phyloP scores from a whole-genome alignment of 1,140 invertebrate species.

The Watersipora subatra region DNA sequence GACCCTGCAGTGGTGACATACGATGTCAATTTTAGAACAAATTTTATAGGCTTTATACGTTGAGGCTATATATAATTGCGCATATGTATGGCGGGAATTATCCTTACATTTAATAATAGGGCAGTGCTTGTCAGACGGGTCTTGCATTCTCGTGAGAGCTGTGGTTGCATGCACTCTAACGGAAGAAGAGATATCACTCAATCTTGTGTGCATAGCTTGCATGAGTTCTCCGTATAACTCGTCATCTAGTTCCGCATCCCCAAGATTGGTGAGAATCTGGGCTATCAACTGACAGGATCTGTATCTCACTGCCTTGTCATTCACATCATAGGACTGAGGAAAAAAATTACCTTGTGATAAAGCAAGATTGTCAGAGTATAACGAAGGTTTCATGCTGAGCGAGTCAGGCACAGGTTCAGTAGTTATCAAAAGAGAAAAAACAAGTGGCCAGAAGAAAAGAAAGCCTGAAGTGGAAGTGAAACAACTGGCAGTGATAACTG shows the following conservation, averaged over 20 bases:
- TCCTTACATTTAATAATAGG: conserved; percentile 55
- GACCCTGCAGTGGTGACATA: no score
- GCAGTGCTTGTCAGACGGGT: conserved; percentile 59
- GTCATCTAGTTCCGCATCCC: conserved; percentile 62
- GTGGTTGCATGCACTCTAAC: conserved; percentile 63
- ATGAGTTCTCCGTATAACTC: conserved; percentile 58
- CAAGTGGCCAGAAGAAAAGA: no score
- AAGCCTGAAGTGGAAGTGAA: no score
- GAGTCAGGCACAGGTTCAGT: no score
- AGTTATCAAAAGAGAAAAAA: no score
- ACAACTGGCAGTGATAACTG: no score
- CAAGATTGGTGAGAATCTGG: conserved; percentile 55
- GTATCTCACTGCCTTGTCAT: conserved; percentile 51
- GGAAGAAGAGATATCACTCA: conserved; percentile 55
- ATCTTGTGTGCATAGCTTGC: conserved; percentile 52
- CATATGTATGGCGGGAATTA: no score
- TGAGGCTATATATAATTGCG: no score
- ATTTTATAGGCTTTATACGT: no score
- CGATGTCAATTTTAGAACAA: no score
- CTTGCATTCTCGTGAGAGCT: conserved; percentile 64
- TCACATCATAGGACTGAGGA: conserved; percentile 46
- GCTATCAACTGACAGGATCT: conserved; percentile 61
- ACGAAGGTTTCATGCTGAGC: no score
- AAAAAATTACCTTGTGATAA: conserved; percentile 1
- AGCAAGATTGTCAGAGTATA: no score